Evolutionary conservation across 1,140 invertebrate species (phyloP).

Genomic region (Macrotrachela quadricornifera): DNA sequence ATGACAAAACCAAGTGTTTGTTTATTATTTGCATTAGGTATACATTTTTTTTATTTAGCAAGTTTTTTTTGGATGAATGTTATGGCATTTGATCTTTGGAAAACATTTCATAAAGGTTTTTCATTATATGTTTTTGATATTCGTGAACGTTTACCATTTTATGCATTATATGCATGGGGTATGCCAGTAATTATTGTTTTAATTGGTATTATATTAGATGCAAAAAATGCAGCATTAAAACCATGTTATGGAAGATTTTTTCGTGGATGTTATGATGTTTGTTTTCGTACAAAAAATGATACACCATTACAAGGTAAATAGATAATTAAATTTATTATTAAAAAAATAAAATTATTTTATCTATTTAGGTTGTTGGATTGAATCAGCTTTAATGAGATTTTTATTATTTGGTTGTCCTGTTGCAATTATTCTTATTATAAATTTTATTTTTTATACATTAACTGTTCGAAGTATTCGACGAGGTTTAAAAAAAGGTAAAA

Average conservation of each 20-base stretch:
- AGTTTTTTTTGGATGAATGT: constrained; percentile 41
- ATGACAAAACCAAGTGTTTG: constrained; percentile 13
- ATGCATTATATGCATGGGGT: constrained; percentile 37
- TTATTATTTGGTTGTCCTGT: constrained; percentile 26
- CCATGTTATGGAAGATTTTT: constrained; percentile 12
- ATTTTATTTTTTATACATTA: constrained; percentile 21
- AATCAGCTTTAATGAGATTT: constrained; percentile 19
- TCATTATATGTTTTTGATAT: constrained; percentile 16
- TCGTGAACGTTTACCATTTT: constrained; percentile 29
- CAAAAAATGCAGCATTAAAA: constrained; percentile 8
- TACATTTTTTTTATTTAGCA: constrained; percentile 36
- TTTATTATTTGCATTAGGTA: constrained; percentile 25
- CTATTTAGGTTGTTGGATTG: constrained; percentile 31
- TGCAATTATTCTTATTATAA: constrained; percentile 20
- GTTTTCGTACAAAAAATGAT: neutral
- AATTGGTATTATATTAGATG: constrained; percentile 32
- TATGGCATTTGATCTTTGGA: constrained; percentile 39
- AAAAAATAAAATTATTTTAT: constrained; percentile 5
- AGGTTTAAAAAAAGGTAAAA: constrained; percentile 18
- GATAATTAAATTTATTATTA: neutral
- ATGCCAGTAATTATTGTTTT: constrained; percentile 32
- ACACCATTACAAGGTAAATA: neutral
- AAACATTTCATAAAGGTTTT: constrained; percentile 39
- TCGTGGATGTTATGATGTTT: constrained; percentile 10
- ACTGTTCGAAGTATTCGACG: constrained; percentile 34